Evolutionary conservation across 1,140 invertebrate species (phyloP), one percentile per base, ranked within the genome.

Genomic region (Drosophila lacertosa): DNA sequence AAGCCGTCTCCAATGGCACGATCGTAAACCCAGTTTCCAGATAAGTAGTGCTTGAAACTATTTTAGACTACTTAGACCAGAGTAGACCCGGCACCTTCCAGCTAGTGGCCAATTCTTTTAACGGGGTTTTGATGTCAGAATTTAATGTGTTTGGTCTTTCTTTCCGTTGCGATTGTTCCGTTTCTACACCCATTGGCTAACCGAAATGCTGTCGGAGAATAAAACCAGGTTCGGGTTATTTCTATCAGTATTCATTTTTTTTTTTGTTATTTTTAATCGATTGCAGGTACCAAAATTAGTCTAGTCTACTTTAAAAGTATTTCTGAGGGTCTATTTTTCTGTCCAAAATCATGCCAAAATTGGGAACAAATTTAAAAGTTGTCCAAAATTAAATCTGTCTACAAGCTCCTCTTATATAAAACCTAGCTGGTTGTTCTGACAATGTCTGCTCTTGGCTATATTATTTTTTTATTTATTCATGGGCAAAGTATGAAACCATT

Each of bases 41-140:
- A 47, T 82, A 70, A 83, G 50, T 51, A 65, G 37, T 44, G 4
- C 18, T 33, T 18, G 24, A 42, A n/a, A 42, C 47, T 54, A 33
- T 54, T 63, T 54, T 54, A 18, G 26, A 63, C 59, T 53, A 53
- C 26, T 32, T 29, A 59, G 45, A 60, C 48, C n/a, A 18, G 47
- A 51, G 33, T 58, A 60, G 59, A 80, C 18, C 33, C 40, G 39
- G 18, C 48, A 44, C 73, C 39, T 47, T 33, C 13, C 15, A 22
- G 11, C 45, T 53, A 58, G 55, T 60, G 45, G 51, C 42, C 48
- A 42, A 57, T 74, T 73, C 59, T 73, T 55, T 66, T 77, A 86
- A 86, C 82, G 77, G 77, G 86, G 74, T 75, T 88, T 88, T 88
- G 63, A 75, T 86, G 82, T 86, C 74, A 77, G 76, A 59, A 68